Conservation (phyloP, 2,113 vertebrate genomes). For the Amblyopsis rosae region DNA sequence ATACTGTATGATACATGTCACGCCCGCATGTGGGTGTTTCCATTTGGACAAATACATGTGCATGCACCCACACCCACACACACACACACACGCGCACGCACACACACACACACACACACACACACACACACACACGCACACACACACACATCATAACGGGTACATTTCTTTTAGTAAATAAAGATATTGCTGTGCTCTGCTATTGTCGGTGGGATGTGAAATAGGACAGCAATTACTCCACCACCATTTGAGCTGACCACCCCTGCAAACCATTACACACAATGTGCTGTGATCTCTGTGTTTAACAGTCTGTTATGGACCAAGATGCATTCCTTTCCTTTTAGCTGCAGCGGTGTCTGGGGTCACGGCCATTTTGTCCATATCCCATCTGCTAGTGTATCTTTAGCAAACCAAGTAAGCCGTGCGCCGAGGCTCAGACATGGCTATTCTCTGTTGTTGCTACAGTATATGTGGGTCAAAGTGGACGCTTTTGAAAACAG, state of each 20-base stretch:
- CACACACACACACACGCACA: constrained; percentile 7
- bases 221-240: constrained; percentile 67
- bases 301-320: constrained; percentile 63
- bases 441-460: constrained; percentile 70
- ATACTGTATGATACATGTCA: neutral
- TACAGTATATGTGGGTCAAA: constrained; percentile 74
- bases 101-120: neutral
- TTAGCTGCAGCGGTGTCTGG: constrained; percentile 65
- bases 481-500: constrained; percentile 79
- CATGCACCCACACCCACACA: constrained; percentile 13
- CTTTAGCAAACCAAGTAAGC: constrained; percentile 63
- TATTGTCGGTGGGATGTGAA: constrained; percentile 32
- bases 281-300: constrained; percentile 70
- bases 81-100: constrained; percentile 10
- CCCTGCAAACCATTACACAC: constrained; percentile 65
- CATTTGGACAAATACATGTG: constrained; percentile 5
- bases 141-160: constrained; percentile 1
- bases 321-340: constrained; percentile 68
- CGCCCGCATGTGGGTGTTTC: neutral
- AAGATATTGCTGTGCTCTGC: constrained; percentile 38
- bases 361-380: constrained; percentile 79
- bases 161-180: constrained; percentile 33
- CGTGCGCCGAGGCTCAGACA: constrained; percentile 41
- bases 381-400: constrained; percentile 75
- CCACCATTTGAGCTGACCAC: constrained; percentile 50